phyloP scores from a whole-genome alignment of 1,140 invertebrate genomes.

The Ptiloglossa arizonensis region DNA sequence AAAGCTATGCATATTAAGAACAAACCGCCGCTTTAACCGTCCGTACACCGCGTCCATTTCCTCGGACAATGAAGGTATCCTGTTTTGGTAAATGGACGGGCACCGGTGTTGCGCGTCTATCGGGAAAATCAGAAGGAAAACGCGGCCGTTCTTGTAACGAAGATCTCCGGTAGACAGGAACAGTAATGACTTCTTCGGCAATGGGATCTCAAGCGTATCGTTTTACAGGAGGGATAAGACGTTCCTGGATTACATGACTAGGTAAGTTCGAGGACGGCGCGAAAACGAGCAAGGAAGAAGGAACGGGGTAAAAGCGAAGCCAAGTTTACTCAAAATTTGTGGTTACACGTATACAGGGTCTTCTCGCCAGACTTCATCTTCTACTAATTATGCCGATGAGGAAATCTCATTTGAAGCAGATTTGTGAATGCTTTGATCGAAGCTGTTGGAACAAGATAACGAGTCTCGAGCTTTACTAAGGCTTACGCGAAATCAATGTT shows the following conservation, averaged over 20 bases:
- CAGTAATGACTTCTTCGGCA: constrained; percentile 63
- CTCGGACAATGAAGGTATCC: not conserved
- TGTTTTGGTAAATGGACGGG: not conserved
- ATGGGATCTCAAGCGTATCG: constrained; percentile 72
- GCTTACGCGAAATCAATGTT: too few relatives aligned
- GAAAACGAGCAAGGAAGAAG: not conserved
- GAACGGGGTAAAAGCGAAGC: not conserved
- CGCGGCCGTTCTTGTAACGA: constrained; percentile 40
- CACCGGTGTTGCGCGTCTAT: not conserved
- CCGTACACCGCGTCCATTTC: not conserved
- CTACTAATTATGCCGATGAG: too few relatives aligned
- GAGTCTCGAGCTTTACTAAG: too few relatives aligned
- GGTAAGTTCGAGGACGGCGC: constrained; percentile 12
- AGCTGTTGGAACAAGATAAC: too few relatives aligned
- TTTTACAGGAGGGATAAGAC: constrained; percentile 66
- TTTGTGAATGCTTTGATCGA: too few relatives aligned
- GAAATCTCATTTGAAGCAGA: too few relatives aligned
- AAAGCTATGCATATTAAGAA: not conserved
- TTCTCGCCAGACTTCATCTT: too few relatives aligned
- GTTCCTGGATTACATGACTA: constrained; percentile 59
- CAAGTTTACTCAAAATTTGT: constrained; percentile 14
- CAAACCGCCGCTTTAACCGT: not conserved
- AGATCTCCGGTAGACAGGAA: constrained; percentile 52
- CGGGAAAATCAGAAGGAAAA: constrained; percentile 19
- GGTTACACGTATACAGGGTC: constrained; percentile 30